phyloP scores from a whole-genome alignment of 2,888 invertebrate genomes.

The Pemphredon lugubris region DNA sequence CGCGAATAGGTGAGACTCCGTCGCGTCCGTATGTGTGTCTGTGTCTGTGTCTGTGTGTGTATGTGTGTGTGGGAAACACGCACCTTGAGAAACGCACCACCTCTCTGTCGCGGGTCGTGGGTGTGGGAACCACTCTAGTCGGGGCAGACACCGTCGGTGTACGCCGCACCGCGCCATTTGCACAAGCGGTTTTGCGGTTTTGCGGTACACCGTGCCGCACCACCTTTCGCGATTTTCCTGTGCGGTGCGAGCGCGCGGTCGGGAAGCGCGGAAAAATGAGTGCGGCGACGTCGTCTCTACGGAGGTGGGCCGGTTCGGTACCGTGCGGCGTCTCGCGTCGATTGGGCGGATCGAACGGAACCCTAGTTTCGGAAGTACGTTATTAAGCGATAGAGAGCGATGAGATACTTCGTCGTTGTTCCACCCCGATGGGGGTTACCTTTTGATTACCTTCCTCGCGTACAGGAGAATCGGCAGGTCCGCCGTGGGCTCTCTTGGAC shows the following conservation, averaged over 20 bases:
- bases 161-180: conserved; percentile 38
- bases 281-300: not conserved
- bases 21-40: too few species aligned
- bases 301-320: too few species aligned
- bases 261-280: conserved; percentile 4
- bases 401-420: too few species aligned
- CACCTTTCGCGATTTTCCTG: conserved; percentile 24
- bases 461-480: too few species aligned
- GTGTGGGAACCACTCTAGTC: conserved; percentile 62
- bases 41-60: too few species aligned
- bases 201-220: conserved; percentile 6
- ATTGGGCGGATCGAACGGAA: too few species aligned
- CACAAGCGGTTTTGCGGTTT: conserved; percentile 29
- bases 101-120: conserved; percentile 51
- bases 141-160: conserved; percentile 3
- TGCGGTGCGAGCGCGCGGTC: conserved; percentile 15
- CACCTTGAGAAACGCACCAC: conserved; percentile 57
- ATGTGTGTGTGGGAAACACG: conserved; percentile 25
- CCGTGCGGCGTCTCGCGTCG: too few species aligned
- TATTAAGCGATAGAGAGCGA: too few species aligned
- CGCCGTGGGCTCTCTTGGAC: too few species aligned
- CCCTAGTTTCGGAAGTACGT: too few species aligned
- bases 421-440: too few species aligned
- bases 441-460: too few species aligned
- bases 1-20: conserved; percentile 20